phyloP scores from a whole-genome alignment of 2,797 vertebrate species.

The Morelia viridis region DNA sequence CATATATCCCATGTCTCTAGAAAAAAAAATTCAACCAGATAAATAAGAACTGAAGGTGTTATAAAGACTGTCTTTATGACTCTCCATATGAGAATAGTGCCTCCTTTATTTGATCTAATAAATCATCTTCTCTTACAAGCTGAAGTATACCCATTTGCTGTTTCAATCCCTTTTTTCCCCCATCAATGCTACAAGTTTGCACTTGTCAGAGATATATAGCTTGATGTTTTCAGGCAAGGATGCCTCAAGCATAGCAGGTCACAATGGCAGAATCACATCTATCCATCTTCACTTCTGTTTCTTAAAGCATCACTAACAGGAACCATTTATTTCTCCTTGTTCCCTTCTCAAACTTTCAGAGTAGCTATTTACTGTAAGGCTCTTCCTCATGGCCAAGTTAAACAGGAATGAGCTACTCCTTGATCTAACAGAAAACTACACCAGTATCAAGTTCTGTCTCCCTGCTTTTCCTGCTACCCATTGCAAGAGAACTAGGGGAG shows the following conservation, averaged over 20 bases:
- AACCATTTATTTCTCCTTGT: not conserved
- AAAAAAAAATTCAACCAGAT: not conserved
- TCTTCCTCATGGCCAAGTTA: not conserved
- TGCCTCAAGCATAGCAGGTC: not conserved
- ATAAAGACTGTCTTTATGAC: not conserved
- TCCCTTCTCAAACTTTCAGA: not conserved
- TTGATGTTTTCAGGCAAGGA: not conserved
- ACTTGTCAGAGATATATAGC: not conserved
- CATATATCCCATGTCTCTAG: not conserved
- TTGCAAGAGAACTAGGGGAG: not conserved
- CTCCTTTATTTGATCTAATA: not conserved
- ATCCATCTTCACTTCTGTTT: not conserved
- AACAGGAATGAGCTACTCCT: not conserved
- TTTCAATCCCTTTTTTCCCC: not conserved
- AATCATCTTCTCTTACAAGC: not conserved
- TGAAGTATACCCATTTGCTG: not conserved
- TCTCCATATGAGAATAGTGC: not conserved
- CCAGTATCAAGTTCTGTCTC: not conserved
- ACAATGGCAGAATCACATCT: not conserved
- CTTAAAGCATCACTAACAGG: not conserved
- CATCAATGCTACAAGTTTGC: not conserved
- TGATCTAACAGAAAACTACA: not conserved
- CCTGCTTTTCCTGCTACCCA: not conserved
- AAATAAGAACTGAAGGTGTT: not conserved
- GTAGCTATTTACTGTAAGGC: not conserved